Conservation (phyloP, 2,888 invertebrate species). For the Leucophora obtusa region DNA sequence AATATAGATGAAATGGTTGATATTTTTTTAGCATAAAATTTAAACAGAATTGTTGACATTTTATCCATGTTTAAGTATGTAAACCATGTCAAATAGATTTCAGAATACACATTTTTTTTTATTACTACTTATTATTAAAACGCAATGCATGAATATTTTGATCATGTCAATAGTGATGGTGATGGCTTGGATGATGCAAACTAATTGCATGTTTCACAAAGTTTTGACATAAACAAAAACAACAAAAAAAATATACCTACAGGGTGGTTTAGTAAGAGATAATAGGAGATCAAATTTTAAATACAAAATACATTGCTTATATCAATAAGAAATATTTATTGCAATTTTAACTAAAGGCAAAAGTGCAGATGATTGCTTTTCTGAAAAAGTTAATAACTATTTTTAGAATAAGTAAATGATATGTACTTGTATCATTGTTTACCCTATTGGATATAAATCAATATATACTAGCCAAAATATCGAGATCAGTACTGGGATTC, state of each 20-base stretch:
- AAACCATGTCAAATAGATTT: constrained; percentile 35
- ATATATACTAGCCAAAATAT: too few species aligned
- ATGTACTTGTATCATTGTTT: too few species aligned
- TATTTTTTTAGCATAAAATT: not conserved
- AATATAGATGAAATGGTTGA: not conserved
- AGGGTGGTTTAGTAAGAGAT: not conserved
- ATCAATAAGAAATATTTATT: too few species aligned
- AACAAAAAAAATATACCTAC: not conserved
- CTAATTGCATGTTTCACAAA: constrained; percentile 29
- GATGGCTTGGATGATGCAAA: constrained; percentile 10
- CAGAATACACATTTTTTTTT: not conserved
- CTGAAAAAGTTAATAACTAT: too few species aligned
- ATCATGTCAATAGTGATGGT: constrained; percentile 3
- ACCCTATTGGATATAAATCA: too few species aligned
- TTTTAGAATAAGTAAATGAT: too few species aligned
- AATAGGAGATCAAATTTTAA: too few species aligned
- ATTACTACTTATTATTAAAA: not conserved
- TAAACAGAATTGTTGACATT: constrained; percentile 37
- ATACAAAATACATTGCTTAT: too few species aligned
- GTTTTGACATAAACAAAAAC: constrained; percentile 11
- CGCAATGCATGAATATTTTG: not conserved
- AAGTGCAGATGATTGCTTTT: too few species aligned
- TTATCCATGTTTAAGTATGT: constrained; percentile 43
- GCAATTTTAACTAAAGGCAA: too few species aligned
- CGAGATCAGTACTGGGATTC: too few species aligned